Evolutionary conservation across 1,140 invertebrate genomes (phyloP), one percentile per base, ranked within the genome.

Genomic region (Brachionus sp.): DNA sequence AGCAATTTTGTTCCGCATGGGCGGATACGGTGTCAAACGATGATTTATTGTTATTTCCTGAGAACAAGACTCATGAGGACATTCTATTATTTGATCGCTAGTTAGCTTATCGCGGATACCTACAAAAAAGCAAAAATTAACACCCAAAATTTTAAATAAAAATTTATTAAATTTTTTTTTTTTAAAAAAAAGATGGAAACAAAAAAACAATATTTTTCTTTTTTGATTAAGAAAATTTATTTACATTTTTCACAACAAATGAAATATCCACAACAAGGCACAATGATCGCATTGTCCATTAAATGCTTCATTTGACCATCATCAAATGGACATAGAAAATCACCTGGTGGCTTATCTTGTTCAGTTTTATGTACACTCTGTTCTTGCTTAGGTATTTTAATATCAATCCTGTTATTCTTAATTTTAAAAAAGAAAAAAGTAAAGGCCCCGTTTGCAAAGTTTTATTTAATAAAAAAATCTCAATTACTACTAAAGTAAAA

Each of bases 221-320:
- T n/a, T 35, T 35, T 4, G 9, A 3, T 35, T 44, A 46, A 50
- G 44, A 44, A 75, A 75, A 75, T 25, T 37, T 42, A 62, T 80
- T 62, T 80, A 66, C 77, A 80, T 80, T 66, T 39, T 80, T 80
- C 77, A 80, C 77, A 80, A 39, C 50, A 62, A 42, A 80, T 80
- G 50, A 80, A 80, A 80, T 80, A 80, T 37, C 77, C 77, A 66
- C 77, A 80, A 66, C 77, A 80, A 37, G 77, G 77, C n/a, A 66
- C 77, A 57, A 80, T 62, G 7, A 80, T 66, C n/a, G 77, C 77
- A 19, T 80, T 66, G 3, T 9, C 46, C 46, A 80, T 57, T n/a
- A 80, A 80, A 62, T 80, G 77, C 42, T 75, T 75, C 39, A 12
- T 23, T 75, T 75, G 19, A 25, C 68, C 37, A 42, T 75, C 70